These are phyloP conservation scores for Drosophila nigrodunni DNA, from an alignment of 1,140 invertebrate species.

Conservation along the genomic window DNA sequence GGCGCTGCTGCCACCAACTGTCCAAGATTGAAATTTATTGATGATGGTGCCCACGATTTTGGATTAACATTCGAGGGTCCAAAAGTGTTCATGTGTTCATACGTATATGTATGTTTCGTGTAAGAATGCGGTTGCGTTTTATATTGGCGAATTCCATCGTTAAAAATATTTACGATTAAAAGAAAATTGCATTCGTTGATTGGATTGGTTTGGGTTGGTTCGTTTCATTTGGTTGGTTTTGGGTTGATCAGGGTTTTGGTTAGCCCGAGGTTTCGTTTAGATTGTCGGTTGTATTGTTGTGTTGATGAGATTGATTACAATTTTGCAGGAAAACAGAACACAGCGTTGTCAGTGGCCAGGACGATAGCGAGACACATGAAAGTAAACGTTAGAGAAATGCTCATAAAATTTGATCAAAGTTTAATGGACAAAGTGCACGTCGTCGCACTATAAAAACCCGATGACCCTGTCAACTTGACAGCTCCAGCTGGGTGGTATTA, in stretches of 20 bases:
- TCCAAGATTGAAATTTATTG: constrained; percentile 79
- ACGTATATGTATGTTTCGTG: constrained; percentile 10
- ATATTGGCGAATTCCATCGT: constrained; percentile 69
- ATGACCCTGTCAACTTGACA: constrained; percentile 2
- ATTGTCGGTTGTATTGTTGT: constrained; percentile 60
- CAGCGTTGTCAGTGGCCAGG: constrained; percentile 19
- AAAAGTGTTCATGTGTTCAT: constrained; percentile 12
- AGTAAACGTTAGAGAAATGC: constrained; percentile 70
- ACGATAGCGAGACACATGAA: constrained; percentile 59
- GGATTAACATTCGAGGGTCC: not conserved
- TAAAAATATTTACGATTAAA: constrained; percentile 84
- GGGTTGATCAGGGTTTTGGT: not conserved
- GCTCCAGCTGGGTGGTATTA: constrained; percentile 29
- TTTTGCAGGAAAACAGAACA: constrained; percentile 45
- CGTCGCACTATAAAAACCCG: constrained; percentile 46
- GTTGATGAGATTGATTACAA: constrained; percentile 81
- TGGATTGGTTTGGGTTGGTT: constrained; percentile 69
- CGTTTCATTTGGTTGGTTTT: constrained; percentile 35
- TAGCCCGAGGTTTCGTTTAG: constrained; percentile 18
- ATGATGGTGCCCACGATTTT: constrained; percentile 51
- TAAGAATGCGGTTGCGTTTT: constrained; percentile 61
- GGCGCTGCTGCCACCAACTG: constrained; percentile 78
- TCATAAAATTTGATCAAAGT: constrained; percentile 80
- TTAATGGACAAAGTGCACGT: constrained; percentile 62
- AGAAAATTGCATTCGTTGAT: constrained; percentile 82